A percentile compares a stretch with the other conserved stretches of the same genome.
Evolutionary conservation across 2,113 vertebrate genomes (phyloP).

Genomic region (Cottus gobio): DNA sequence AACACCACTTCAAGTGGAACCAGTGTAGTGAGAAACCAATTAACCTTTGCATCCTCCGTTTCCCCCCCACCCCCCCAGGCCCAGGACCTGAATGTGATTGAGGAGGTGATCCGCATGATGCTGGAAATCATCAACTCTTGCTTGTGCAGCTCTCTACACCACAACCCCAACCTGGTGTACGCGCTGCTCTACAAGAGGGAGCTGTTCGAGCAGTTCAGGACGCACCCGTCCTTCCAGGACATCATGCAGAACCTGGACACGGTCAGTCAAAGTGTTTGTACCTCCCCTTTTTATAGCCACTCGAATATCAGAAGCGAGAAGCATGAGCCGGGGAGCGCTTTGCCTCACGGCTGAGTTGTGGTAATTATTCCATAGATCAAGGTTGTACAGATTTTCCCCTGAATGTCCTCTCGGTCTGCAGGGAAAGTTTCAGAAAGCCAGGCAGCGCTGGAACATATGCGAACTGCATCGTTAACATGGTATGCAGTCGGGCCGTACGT

Average conservation of each 20-base stretch:
- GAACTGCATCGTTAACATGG: constrained; percentile 41
- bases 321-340: not conserved
- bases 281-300: not conserved
- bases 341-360: not conserved
- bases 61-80: constrained; percentile 84
- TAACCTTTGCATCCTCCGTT: constrained; percentile 75
- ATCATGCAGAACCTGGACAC: constrained; percentile 98
- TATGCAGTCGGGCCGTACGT: constrained; percentile 22
- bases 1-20: constrained; percentile 67
- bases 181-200: constrained; percentile 97
- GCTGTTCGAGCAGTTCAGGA: constrained; percentile 96
- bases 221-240: constrained; percentile 97
- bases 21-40: constrained; percentile 74
- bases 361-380: constrained; percentile 43
- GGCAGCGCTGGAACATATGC: constrained; percentile 22
- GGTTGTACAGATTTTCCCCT: constrained; percentile 29
- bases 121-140: constrained; percentile 99
- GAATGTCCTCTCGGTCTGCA: constrained; percentile 30
- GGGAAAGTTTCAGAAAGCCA: constrained; percentile 35
- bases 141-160: constrained; percentile 93
- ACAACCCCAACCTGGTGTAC: constrained; percentile 98
- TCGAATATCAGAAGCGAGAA: not conserved
- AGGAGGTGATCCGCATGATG: constrained; percentile 99
- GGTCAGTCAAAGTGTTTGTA: constrained; percentile 81
- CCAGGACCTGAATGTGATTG: constrained; percentile 96